Evolutionary conservation across 2,113 vertebrate genomes (phyloP), one percentile per base, ranked within the genome.

Genomic region (Eolophus roseicapilla): DNA sequence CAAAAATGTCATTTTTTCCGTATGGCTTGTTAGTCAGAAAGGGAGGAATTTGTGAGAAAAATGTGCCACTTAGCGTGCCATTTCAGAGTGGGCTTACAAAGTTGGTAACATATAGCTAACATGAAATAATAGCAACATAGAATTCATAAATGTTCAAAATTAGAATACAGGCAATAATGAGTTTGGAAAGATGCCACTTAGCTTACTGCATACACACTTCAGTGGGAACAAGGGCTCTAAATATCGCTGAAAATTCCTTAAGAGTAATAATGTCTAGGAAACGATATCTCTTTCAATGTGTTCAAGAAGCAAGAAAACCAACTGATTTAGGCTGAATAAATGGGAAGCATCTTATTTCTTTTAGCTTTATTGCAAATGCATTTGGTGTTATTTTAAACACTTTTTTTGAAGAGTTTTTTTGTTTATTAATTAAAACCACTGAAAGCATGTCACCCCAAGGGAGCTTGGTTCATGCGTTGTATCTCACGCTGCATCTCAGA

Each of bases 261-360:
- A 29, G 47, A 41, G 14, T 64, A 50, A 6, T 82, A 75, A 47
- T 39, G 39, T 11, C 13, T 82, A 52, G 70, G 65, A 76, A 91
- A 65, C 0, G 0, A 0, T 27, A 47, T 50, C 15, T 52, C 17
- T 57, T 46, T 11, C 31, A 35, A 44, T 17, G 41, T 77, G 16
- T 75, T 91, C 35, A 4, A 5, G 77, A 62, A 80, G 80, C 44
- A 76, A 77, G 70, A 62, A 89, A 53, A 80, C 13, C 5, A 82
- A 52, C 35, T 37, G 21, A 14, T 78, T 67, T 59, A 59, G 37
- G 19, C 27, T 62, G 57, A 60, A 79, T 46, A 68, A 57, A 52
- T n/a, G 29, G 50, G 47, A 93, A 35, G 43, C 0, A 17, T 43
- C n/a, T 59, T 53, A 23, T 3, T 29, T 57, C 43, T 68, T 65